Percentiles rank a stretch among this genome's conserved stretches.
These are phyloP conservation scores for Eudiplozoon nipponicum DNA, from an alignment of 2,888 invertebrate species.

Conservation along the genomic window DNA sequence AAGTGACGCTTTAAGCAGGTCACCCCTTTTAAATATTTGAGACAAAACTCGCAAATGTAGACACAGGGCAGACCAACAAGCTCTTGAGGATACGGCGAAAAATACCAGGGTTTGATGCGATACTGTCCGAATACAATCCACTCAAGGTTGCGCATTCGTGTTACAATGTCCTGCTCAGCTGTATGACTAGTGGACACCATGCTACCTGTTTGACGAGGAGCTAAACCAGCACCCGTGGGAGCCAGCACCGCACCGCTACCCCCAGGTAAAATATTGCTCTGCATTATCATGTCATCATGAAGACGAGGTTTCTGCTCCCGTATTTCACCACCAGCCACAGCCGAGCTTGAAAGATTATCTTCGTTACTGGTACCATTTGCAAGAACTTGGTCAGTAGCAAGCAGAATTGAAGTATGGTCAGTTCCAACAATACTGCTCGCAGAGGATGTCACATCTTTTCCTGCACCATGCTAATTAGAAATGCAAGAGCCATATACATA, in stretches of 20 bases:
- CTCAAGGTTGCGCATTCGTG: conserved; percentile 90
- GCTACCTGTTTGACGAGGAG: conserved; percentile 52
- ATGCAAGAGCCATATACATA: too few relatives aligned
- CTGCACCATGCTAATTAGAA: too few relatives aligned
- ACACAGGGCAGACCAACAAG: conserved; percentile 31
- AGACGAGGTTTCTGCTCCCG: not conserved
- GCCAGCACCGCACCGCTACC: not conserved
- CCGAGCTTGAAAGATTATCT: not conserved
- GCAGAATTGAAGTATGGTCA: too few relatives aligned
- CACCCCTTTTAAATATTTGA: conserved; percentile 75
- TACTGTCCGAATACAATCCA: conserved; percentile 73
- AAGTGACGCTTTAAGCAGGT: conserved; percentile 72
- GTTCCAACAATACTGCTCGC: too few relatives aligned
- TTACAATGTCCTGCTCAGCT: conserved; percentile 52
- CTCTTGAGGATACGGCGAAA: conserved; percentile 67
- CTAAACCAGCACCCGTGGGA: conserved; percentile 5
- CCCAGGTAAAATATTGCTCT: too few relatives aligned
- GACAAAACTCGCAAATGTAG: conserved; percentile 90
- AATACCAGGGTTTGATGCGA: conserved; percentile 92
- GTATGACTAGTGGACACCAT: conserved; percentile 53
- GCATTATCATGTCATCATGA: too few relatives aligned
- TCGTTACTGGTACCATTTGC: conserved; percentile 6
- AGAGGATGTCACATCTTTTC: too few relatives aligned
- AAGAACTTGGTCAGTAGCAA: too few relatives aligned
- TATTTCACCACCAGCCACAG: not conserved